Evolutionary conservation across 2,888 invertebrate genomes (phyloP).

Genomic region (Ophonus ardosiacus): DNA sequence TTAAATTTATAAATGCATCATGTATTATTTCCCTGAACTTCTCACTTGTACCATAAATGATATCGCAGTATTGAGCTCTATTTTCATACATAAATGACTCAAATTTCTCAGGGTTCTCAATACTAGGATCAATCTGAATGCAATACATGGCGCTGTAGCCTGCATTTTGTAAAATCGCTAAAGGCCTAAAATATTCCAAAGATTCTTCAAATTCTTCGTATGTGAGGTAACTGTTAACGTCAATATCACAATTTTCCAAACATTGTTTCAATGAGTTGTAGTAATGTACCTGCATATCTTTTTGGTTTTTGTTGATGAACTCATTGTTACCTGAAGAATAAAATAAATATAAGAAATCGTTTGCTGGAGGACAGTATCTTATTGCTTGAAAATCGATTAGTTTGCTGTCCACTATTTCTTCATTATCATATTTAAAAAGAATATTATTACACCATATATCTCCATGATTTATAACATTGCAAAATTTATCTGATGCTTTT

Average conservation of each 20-base stretch:
- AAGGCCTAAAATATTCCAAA: constrained; percentile 32
- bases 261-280: constrained; percentile 58
- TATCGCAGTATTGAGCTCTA: constrained; percentile 16
- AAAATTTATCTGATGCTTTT: constrained; percentile 73
- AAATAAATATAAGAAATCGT: constrained; percentile 48
- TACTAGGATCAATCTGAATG: neutral
- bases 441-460: constrained; percentile 79
- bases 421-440: constrained; percentile 69
- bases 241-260: constrained; percentile 17
- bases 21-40: constrained; percentile 25
- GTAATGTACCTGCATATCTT: constrained; percentile 66
- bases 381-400: constrained; percentile 64
- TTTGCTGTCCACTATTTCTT: constrained; percentile 47
- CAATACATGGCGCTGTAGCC: neutral
- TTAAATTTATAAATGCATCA: constrained; percentile 15
- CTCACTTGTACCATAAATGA: constrained; percentile 20
- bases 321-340: neutral
- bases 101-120: constrained; percentile 19
- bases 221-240: constrained; percentile 21
- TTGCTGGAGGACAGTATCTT: constrained; percentile 59
- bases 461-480: constrained; percentile 80
- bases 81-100: constrained; percentile 48
- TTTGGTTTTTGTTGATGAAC: neutral
- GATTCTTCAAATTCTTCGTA: constrained; percentile 45
- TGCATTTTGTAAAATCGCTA: constrained; percentile 19